Percentiles rank a stretch among this genome's conserved stretches.
phyloP scores from a whole-genome alignment of 2,113 vertebrate species.

The Eira barbara region DNA sequence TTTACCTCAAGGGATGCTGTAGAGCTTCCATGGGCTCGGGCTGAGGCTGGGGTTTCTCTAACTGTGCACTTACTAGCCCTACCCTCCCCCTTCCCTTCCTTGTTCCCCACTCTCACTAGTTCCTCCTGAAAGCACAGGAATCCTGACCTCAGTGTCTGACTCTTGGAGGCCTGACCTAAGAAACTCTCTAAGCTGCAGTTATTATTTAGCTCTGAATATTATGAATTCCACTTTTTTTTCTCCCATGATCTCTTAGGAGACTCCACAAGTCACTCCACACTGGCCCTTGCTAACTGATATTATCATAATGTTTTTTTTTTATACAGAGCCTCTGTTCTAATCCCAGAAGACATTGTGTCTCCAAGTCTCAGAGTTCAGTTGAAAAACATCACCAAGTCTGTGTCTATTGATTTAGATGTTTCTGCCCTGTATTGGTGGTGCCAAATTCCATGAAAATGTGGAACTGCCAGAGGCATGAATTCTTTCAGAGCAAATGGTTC shows the following conservation, averaged over 20 bases:
- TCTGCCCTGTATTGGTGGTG: conserved; percentile 11
- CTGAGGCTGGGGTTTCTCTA: neutral
- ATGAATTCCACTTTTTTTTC: neutral
- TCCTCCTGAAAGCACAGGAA: neutral
- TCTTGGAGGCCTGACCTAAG: neutral
- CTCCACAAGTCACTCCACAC: neutral
- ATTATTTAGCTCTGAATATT: neutral
- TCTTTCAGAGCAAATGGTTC: neutral
- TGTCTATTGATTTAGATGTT: conserved; percentile 20
- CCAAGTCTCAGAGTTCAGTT: neutral
- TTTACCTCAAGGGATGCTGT: neutral
- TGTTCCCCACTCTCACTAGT: neutral
- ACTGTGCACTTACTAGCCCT: rapidly evolving
- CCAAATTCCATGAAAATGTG: neutral
- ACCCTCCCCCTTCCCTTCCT: neutral
- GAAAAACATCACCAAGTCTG: neutral
- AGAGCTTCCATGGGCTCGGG: neutral
- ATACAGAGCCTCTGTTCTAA: neutral
- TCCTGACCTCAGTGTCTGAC: neutral
- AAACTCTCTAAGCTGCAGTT: neutral
- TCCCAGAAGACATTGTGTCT: neutral
- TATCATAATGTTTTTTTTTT: neutral
- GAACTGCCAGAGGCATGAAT: neutral
- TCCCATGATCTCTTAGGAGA: rapidly evolving
- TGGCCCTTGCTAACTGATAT: neutral